A percentile compares a stretch with the other conserved stretches of the same genome.
Evolutionary conservation across 2,797 vertebrate species (phyloP).

Genomic region (Lacerta viridis): DNA sequence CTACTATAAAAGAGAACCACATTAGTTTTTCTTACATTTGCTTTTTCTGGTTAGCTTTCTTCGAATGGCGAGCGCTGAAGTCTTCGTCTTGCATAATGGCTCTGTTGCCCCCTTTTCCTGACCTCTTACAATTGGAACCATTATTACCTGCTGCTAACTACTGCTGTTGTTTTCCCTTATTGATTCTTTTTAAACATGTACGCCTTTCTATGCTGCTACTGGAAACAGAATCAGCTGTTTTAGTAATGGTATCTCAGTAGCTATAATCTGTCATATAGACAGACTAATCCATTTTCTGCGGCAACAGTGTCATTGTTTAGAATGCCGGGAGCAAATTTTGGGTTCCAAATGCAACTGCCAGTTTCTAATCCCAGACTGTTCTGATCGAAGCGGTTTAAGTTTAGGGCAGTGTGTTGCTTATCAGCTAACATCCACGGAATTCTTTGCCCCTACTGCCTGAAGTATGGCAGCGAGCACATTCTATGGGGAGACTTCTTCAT

Average conservation of each 20-base stretch:
- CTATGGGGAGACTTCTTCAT: background rate
- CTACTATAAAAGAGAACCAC: no score
- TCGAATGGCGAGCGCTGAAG: no score
- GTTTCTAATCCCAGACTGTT: conserved; percentile 45
- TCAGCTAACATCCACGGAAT: background rate
- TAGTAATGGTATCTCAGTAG: conserved; percentile 39
- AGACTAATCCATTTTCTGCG: conserved; percentile 16
- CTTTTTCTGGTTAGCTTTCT: no score
- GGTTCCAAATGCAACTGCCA: conserved; percentile 38
- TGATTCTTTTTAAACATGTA: conserved; percentile 32
- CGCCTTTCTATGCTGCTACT: conserved; percentile 11
- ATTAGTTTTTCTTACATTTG: no score
- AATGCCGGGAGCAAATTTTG: conserved; percentile 21
- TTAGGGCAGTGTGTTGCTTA: background rate
- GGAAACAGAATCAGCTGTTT: background rate
- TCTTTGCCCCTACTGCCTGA: background rate
- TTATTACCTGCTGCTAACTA: no score
- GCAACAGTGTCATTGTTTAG: conserved; percentile 27
- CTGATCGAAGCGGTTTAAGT: conserved; percentile 46
- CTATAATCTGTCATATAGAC: conserved; percentile 23
- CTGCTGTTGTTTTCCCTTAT: background rate
- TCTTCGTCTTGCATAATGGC: no score
- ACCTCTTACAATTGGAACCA: no score
- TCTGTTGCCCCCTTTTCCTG: no score
- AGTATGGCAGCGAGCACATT: background rate